These are phyloP conservation scores for Alligator mississippiensis DNA, from an alignment of 2,113 vertebrate genomes.

Conservation along the genomic window DNA sequence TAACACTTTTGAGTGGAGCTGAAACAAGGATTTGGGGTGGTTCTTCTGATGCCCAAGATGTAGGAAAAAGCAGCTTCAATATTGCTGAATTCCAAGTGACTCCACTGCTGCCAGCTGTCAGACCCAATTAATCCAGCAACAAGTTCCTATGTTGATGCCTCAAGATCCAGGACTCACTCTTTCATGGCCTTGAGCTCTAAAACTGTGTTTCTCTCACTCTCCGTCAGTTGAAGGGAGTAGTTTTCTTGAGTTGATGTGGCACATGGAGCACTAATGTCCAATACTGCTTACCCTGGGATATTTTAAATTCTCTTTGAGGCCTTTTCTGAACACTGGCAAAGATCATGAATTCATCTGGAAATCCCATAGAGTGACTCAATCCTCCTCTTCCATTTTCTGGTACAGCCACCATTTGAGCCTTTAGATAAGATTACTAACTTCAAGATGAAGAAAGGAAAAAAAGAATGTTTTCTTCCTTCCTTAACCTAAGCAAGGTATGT, in stretches of 20 bases:
- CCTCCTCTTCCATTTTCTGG: neutral
- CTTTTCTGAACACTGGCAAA: no score
- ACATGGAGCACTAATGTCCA: neutral
- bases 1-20: no score
- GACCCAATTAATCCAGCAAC: no score
- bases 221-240: neutral
- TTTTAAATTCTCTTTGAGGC: neutral
- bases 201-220: no score
- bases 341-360: neutral
- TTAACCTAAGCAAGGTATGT: neutral
- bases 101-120: no score
- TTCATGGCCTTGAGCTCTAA: no score
- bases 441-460: neutral
- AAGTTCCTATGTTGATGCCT: no score
- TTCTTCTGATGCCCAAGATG: fast-evolving
- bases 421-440: neutral
- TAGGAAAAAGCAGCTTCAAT: neutral
- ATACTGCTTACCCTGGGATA: no score
- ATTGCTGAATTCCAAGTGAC: fast-evolving
- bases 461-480: neutral
- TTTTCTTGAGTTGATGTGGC: neutral
- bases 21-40: neutral
- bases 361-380: neutral
- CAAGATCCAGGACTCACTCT: no score
- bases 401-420: fast-evolving